These are phyloP conservation scores for Antechinus flavipes DNA, from an alignment of 2,113 vertebrate genomes.

Conservation along the genomic window DNA sequence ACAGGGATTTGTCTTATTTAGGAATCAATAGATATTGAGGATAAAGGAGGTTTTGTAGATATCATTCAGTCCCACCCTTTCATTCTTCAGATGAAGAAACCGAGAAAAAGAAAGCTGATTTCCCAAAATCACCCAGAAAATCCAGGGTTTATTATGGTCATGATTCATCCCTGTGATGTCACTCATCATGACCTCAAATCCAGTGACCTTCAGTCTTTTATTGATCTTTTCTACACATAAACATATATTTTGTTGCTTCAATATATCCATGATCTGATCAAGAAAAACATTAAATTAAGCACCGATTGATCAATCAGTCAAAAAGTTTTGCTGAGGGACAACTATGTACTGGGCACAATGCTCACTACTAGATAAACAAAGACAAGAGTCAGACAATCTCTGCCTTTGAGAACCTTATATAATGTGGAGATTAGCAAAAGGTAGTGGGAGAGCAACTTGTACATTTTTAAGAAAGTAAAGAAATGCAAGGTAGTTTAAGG, in stretches of 20 bases:
- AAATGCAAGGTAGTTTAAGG: background rate
- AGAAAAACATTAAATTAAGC: background rate
- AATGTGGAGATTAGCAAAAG: background rate
- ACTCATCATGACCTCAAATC: background rate
- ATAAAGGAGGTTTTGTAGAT: background rate
- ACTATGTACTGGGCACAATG: background rate
- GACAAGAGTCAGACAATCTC: background rate
- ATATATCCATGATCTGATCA: background rate
- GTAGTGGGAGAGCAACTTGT: background rate
- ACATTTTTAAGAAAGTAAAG: background rate
- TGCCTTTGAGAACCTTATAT: background rate
- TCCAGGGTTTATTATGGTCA: background rate
- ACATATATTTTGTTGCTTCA: background rate
- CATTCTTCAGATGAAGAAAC: background rate
- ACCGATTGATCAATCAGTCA: background rate
- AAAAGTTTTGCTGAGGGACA: background rate
- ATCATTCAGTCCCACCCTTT: background rate
- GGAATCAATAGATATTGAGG: background rate
- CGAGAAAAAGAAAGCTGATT: background rate
- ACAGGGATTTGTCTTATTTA: background rate
- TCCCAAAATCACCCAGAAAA: background rate
- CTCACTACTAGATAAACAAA: background rate
- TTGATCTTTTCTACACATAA: background rate
- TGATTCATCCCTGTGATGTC: background rate
- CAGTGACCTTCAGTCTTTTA: constrained; percentile 18